Percentiles rank a stretch among this genome's conserved stretches.
phyloP scores from a whole-genome alignment of 2,113 vertebrate species.

The Tychaedon coryphoeus region DNA sequence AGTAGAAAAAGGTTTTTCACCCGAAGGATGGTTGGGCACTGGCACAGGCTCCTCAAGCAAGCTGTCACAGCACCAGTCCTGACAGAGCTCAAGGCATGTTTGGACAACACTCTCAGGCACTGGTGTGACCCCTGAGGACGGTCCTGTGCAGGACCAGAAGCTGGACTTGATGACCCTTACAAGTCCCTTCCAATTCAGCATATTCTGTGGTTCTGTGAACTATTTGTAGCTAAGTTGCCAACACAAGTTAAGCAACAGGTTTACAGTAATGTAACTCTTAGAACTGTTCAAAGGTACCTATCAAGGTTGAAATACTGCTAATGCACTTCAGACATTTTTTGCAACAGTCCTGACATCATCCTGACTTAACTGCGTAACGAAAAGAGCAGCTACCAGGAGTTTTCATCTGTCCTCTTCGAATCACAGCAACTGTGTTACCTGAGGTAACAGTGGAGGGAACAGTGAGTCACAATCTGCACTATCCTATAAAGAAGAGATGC shows the following conservation, averaged over 20 bases:
- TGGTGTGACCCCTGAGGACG: neutral
- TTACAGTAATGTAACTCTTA: neutral
- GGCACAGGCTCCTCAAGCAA: neutral
- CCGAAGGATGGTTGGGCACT: neutral
- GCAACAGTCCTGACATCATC: neutral
- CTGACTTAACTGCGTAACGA: neutral
- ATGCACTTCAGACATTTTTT: neutral
- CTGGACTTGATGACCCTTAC: rapidly evolving
- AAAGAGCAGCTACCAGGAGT: neutral
- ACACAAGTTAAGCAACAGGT: neutral
- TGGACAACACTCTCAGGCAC: neutral
- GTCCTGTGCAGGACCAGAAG: neutral
- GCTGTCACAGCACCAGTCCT: neutral
- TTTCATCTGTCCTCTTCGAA: neutral
- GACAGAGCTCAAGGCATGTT: neutral
- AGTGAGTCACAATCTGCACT: neutral
- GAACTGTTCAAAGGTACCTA: neutral
- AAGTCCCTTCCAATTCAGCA: neutral
- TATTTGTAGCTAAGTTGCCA: neutral
- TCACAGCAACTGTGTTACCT: neutral
- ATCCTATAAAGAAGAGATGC: neutral
- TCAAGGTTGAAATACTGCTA: neutral
- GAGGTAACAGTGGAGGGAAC: neutral
- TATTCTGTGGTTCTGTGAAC: neutral
- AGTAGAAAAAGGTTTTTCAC: neutral